A percentile compares a stretch with the other conserved stretches of the same genome.
These are phyloP conservation scores for Drosophila suzukii DNA, from an alignment of 1,140 invertebrate species.

Conservation along the genomic window DNA sequence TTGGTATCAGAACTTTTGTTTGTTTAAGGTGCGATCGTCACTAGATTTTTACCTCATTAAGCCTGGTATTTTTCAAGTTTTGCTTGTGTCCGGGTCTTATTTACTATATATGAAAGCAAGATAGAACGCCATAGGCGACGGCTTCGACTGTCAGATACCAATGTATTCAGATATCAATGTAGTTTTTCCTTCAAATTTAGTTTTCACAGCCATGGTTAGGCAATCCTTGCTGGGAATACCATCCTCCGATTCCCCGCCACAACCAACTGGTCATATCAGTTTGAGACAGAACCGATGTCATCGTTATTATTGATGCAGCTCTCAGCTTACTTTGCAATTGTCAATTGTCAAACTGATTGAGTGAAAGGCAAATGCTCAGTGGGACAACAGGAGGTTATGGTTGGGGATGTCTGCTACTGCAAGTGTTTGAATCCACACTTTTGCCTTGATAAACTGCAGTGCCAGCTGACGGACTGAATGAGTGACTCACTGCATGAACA, in stretches of 20 bases:
- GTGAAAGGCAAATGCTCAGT: slow-evolving; percentile 58
- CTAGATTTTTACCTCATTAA: too few species aligned
- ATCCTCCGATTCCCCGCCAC: not conserved
- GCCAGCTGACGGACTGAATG: slow-evolving; percentile 28
- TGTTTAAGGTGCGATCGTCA: too few species aligned
- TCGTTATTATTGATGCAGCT: slow-evolving; percentile 51
- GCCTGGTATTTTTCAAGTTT: too few species aligned
- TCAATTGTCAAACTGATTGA: slow-evolving; percentile 77
- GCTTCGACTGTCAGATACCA: too few species aligned
- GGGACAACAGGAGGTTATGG: slow-evolving; percentile 2
- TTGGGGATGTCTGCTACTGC: slow-evolving; percentile 3
- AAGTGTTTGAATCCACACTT: slow-evolving; percentile 30
- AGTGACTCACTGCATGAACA: slow-evolving; percentile 26
- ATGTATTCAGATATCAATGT: not conserved
- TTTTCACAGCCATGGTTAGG: not conserved
- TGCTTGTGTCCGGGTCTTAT: too few species aligned
- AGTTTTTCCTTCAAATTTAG: not conserved
- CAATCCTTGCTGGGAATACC: slow-evolving; percentile 10
- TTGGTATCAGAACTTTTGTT: too few species aligned
- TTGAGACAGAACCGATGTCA: slow-evolving; percentile 39
- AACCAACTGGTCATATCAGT: slow-evolving; percentile 18
- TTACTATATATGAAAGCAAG: too few species aligned
- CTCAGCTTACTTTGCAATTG: slow-evolving; percentile 50
- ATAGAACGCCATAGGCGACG: too few species aligned
- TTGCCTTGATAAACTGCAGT: slow-evolving; percentile 46